Percentiles rank a stretch among this genome's conserved stretches.
Evolutionary conservation across 2,113 vertebrate species (phyloP).

Genomic region (Apodemus sylvaticus): DNA sequence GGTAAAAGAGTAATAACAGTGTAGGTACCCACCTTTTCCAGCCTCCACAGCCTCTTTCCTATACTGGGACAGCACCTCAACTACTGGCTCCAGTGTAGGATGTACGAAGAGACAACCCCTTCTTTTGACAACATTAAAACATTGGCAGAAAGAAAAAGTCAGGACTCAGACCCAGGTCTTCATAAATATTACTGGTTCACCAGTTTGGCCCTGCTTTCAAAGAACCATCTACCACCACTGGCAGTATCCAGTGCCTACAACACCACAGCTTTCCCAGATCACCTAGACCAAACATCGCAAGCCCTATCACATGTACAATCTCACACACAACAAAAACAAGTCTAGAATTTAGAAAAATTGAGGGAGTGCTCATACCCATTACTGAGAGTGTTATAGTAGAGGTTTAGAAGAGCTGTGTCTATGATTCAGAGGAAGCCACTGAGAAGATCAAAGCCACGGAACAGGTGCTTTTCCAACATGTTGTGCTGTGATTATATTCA

Average conservation of each 20-base stretch:
- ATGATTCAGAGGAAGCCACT: not conserved
- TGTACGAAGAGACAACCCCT: not conserved
- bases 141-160: not conserved
- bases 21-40: too few relatives aligned
- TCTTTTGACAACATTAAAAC: not conserved
- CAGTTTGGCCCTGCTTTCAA: not conserved
- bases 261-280: not conserved
- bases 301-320: not conserved
- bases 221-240: not conserved
- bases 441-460: not conserved
- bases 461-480: not conserved
- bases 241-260: not conserved
- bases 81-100: not conserved
- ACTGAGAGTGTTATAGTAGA: not conserved
- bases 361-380: not conserved
- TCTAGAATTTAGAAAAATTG: not conserved
- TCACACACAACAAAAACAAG: not conserved
- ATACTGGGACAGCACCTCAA: not conserved
- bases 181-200: not conserved
- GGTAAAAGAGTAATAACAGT: not conserved
- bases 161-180: constrained; percentile 1
- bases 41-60: not conserved
- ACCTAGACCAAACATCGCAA: not conserved
- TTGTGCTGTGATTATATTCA: not conserved
- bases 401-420: rapidly evolving